Base-by-base conservation (phyloP, 2,797 vertebrate genomes). In the Sebastes steindachneri region DNA sequence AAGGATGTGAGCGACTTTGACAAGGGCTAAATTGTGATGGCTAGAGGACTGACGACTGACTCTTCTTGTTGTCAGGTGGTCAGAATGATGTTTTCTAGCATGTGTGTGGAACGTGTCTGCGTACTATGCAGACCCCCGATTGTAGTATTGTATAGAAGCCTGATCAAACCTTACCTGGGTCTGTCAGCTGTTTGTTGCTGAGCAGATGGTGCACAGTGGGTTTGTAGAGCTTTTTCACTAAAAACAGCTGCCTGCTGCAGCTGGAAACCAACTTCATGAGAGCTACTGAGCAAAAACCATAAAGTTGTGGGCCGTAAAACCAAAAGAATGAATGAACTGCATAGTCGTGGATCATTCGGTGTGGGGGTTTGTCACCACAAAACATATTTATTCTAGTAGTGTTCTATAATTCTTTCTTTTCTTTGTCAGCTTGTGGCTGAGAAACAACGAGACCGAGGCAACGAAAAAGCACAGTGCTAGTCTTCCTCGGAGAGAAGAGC, bases 381-480 rank as follows among this genome's bases (percentile, higher is more conserved):
- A 48, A 21, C 10, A 37, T 21, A n/a, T n/a, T 12, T 17, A 15
- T 29, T 26, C 8, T n/a, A 6, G 14, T 65, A 6, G n/a, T 31
- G 9, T 35, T 21, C 23, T 53, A 33, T 7, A 68, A 58, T 7
- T 14, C 12, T 29, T 17, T 51, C 17, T 57, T 79, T 5, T 75
- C 53, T 82, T 79, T 84, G 81, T 72, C 85, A 99, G 98, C 87
- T 93, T 95, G 68, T 99, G 99, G 99, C 87, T 99, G 86, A 96
- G 94, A 80, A 96, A 92, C 76, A 97, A 98, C 8, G 96, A 96
- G 83, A 77, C 94, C 2, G 91, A 92, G 78, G 98, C 98, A 3
- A 74, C 92, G 3, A 95, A 95, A 90, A 99, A 97, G 86, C 93
- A 97, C 88, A 94, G 84, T 9, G 95, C 91, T 12, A 99, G 98